These are phyloP conservation scores for Clarias fuscus DNA, from an alignment of 2,797 vertebrate genomes.

Conservation along the genomic window DNA sequence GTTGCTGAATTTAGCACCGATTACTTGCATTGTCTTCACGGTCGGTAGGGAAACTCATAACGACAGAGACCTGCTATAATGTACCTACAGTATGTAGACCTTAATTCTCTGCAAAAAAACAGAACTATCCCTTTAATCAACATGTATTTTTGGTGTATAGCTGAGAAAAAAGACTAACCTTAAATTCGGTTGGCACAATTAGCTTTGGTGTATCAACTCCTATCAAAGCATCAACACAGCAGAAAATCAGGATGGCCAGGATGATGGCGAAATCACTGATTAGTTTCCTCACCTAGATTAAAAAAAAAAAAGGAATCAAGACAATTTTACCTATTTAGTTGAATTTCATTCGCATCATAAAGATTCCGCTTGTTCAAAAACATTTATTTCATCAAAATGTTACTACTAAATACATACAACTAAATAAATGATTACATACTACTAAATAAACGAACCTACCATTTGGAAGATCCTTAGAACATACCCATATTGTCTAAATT, in stretches of 20 bases:
- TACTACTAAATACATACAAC: too few relatives aligned
- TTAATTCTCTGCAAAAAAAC: too few relatives aligned
- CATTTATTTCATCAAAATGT: neutral
- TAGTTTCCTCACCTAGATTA: slow-evolving; percentile 93
- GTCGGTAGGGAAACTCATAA: too few relatives aligned
- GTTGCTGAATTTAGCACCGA: too few relatives aligned
- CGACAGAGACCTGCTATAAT: too few relatives aligned
- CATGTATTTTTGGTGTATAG: too few relatives aligned
- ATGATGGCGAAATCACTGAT: slow-evolving; percentile 99
- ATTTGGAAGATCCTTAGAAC: neutral
- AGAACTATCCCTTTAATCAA: neutral
- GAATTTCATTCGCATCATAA: neutral
- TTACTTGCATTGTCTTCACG: too few relatives aligned
- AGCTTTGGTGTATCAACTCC: slow-evolving; percentile 97
- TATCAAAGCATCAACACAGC: slow-evolving; percentile 88
- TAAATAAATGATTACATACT: neutral
- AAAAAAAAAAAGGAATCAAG: slow-evolving; percentile 5
- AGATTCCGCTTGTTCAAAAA: neutral
- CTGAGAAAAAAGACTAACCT: slow-evolving; percentile 72
- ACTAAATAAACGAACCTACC: neutral
- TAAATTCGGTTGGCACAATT: slow-evolving; percentile 96
- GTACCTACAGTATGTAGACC: too few relatives aligned
- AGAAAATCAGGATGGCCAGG: slow-evolving; percentile 94
- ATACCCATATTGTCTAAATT: neutral
- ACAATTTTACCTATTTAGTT: neutral